A percentile compares a stretch with the other conserved stretches of the same genome.
Conservation (phyloP, 2,797 vertebrate genomes). For the Enteromius fasciolatus region DNA sequence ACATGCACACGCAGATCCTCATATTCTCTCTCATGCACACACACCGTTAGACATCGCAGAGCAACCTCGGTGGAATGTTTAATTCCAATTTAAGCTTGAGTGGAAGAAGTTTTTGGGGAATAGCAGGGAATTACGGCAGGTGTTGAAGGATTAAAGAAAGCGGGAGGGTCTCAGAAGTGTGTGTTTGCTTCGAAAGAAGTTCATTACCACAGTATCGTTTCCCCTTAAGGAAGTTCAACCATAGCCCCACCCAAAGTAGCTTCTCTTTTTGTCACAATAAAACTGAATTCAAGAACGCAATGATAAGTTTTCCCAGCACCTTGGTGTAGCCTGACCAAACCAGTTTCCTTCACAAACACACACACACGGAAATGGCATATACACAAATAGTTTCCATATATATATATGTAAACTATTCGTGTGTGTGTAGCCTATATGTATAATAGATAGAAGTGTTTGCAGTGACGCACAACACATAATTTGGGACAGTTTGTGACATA, state of each 20-base stretch:
- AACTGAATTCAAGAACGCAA: not conserved
- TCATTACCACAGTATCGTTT: conserved; percentile 30
- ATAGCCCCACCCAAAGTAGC: not conserved
- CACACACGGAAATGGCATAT: too few relatives aligned
- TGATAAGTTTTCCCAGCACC: not conserved
- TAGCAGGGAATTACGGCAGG: not conserved
- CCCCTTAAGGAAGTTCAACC: conserved; percentile 15
- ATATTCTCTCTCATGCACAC: not conserved
- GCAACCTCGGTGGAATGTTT: not conserved
- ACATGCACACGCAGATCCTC: not conserved
- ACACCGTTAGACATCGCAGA: not conserved
- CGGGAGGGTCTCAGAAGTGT: not conserved
- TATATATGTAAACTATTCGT: not conserved
- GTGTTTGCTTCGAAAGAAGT: conserved; percentile 17
- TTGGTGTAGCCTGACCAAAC: not conserved
- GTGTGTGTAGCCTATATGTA: not conserved
- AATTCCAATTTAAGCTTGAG: not conserved
- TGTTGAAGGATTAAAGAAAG: not conserved
- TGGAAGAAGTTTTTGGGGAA: conserved; percentile 6
- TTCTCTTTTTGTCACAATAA: conserved; percentile 20
- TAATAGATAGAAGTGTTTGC: not conserved
- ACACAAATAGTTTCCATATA: too few relatives aligned
- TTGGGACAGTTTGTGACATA: conserved; percentile 22
- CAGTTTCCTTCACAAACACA: not conserved
- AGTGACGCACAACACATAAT: conserved; percentile 22